Evolutionary conservation across 2,888 invertebrate genomes (phyloP), one percentile per base, ranked within the genome.

Genomic region (Pandemis cinnamomeana): DNA sequence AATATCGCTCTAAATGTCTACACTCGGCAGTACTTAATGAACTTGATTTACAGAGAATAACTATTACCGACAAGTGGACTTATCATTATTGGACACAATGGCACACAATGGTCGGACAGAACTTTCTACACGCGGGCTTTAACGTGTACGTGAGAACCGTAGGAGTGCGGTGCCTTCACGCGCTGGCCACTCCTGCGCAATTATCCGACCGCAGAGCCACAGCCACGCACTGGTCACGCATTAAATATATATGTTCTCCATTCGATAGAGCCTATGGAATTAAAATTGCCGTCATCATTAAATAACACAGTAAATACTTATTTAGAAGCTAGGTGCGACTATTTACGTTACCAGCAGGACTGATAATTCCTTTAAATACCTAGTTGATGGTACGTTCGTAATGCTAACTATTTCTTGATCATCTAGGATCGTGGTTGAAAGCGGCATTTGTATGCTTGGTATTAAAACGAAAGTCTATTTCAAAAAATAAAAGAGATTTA

Each of bases 221-320:
- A 10, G 27, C 46, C 20, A 64, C 64, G 44, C 66, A 48, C 62
- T 44, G 69, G 64, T 69, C 64, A 69, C 69, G 58, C 63, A 20
- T 72, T 46, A 36, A 36, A 36, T 36, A 36, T 36, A 36, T 36
- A 44, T 15, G 36, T 62, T 13, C 36, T 41, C 72, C 36, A 11
- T 53, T 67, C 58, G 63, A 69, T 69, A 58, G 58, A 61, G 61
- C 55, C 68, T 53, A 20, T 48, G 66, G 66, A 61, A 66, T 41
- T 11, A 68, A 63, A 74, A 74, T 74, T 67, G 70, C 66, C 61
- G 53, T 20, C 64, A 67, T 67, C 61, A 53, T 53, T 69, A 46
- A 53, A 68, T 67, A 46, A 46, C 72, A 53, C 51, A 60, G 41
- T 27, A 64, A 72, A 63, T 11, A 58, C 63, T 58, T 55, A 42